Evolutionary conservation across 2,113 vertebrate genomes (phyloP), one percentile per base, ranked within the genome.

Genomic region (Platichthys flesus): DNA sequence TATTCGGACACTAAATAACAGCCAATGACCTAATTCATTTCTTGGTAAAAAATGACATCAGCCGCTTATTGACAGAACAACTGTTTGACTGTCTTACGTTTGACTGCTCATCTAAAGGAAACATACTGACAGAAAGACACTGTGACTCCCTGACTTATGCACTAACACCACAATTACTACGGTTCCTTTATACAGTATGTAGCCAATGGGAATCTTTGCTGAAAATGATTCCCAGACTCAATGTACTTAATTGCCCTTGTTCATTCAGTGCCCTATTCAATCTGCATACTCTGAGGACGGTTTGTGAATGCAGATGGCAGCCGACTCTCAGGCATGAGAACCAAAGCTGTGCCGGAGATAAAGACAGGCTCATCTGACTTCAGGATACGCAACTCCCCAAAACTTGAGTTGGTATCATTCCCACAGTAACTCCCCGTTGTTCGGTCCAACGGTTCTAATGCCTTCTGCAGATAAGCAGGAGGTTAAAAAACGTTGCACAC

Each of bases 201-300:
- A 78, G 79, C 71, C 47, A 88, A 83, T 61, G 69, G 55, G 81
- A 90, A 83, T 67, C 52, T 26, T 67, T 55, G 37, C 42, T 75
- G 61, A 76, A 82, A 89, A 82, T 61, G 21, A 84, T 85, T 91
- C 81, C 79, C 79, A 84, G 83, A 71, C 49, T 80, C 45, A 26
- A 51, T 65, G 68, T 63, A 51, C 58, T 76, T 77, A 85, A 87
- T 84, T 76, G 74, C 45, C 57, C 67, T 15, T 65, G 74, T 75
- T 85, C 67, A 59, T 82, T 89, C 74, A 82, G 89, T 67, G 62
- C 51, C 49, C 79, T 62, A 75, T 89, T 88, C 81, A 85, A 85
- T 71, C 63, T 77, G 70, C 63, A 75, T 40, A 56, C 76, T 83
- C 82, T 79, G 83, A 85, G 71, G 74, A 66, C 3, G 55, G 77